A percentile compares a stretch with the other conserved stretches of the same genome.
phyloP scores from a whole-genome alignment of 2,113 vertebrate genomes.

The Nothoprocta pentlandii region DNA sequence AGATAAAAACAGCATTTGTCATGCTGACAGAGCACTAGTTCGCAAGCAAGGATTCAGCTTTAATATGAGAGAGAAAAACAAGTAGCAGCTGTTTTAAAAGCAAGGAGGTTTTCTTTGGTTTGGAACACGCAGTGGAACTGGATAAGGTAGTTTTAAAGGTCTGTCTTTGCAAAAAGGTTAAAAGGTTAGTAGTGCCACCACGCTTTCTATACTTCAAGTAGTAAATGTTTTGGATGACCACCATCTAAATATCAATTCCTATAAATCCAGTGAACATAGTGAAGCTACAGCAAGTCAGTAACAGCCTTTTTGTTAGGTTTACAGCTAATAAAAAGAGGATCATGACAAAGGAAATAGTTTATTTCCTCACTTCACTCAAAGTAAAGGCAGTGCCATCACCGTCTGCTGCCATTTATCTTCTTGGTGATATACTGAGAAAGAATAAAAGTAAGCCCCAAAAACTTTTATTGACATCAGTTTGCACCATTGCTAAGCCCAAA shows the following conservation, averaged over 20 bases:
- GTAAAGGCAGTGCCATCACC: fast-evolving
- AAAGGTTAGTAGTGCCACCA: neutral
- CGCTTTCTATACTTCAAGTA: neutral
- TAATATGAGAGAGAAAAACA: neutral
- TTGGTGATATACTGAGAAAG: fast-evolving
- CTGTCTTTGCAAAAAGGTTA: neutral
- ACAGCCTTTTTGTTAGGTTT: neutral
- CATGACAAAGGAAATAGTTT: neutral
- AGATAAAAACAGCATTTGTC: neutral
- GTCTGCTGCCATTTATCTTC: neutral
- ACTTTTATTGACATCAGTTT: fast-evolving
- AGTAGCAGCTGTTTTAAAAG: neutral
- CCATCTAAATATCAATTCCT: fast-evolving
- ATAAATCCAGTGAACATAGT: neutral
- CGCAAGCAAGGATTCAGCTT: slow-evolving; percentile 1
- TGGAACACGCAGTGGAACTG: neutral
- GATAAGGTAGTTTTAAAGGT: neutral
- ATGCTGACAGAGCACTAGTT: neutral
- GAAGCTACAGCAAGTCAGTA: neutral
- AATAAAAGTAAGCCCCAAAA: neutral
- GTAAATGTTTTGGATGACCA: neutral
- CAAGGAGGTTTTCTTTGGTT: neutral
- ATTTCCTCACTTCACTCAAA: neutral
- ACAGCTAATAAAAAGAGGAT: neutral
- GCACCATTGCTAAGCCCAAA: neutral